These are phyloP conservation scores for Sclerodermus sp. DNA, from an alignment of 2,888 invertebrate species.

Conservation along the genomic window DNA sequence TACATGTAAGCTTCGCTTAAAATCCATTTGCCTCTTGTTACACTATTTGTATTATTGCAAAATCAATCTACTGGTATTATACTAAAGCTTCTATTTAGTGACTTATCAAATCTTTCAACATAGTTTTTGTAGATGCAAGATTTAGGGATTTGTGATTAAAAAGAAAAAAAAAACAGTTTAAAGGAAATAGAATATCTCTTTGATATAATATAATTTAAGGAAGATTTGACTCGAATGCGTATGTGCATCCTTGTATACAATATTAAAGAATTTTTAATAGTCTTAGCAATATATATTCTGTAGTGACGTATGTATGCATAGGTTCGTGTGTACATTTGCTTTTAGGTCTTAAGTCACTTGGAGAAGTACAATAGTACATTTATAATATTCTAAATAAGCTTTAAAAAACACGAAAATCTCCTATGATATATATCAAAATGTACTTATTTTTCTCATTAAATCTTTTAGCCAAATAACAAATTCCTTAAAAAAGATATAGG, in stretches of 20 bases:
- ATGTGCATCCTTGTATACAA: conserved; percentile 18
- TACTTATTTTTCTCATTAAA: too few relatives aligned
- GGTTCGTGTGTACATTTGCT: conserved; percentile 19
- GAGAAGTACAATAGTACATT: conserved; percentile 3
- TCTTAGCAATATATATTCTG: conserved; percentile 20
- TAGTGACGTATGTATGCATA: conserved; percentile 14
- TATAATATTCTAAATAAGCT: neutral
- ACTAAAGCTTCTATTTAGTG: neutral
- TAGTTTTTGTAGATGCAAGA: too few relatives aligned
- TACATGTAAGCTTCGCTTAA: too few relatives aligned
- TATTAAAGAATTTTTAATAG: conserved; percentile 14
- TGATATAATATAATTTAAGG: neutral
- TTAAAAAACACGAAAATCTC: too few relatives aligned
- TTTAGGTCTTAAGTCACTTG: conserved; percentile 19
- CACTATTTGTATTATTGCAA: neutral
- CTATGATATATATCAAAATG: too few relatives aligned
- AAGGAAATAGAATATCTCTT: neutral
- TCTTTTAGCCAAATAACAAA: too few relatives aligned
- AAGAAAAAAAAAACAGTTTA: neutral
- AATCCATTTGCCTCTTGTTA: neutral
- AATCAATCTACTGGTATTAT: neutral
- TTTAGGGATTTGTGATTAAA: neutral
- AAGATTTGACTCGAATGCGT: conserved; percentile 4
- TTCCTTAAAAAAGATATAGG: too few relatives aligned
- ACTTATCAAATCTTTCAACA: neutral